Conservation (phyloP, 2,888 invertebrate genomes). For the Chironomus riparius region DNA sequence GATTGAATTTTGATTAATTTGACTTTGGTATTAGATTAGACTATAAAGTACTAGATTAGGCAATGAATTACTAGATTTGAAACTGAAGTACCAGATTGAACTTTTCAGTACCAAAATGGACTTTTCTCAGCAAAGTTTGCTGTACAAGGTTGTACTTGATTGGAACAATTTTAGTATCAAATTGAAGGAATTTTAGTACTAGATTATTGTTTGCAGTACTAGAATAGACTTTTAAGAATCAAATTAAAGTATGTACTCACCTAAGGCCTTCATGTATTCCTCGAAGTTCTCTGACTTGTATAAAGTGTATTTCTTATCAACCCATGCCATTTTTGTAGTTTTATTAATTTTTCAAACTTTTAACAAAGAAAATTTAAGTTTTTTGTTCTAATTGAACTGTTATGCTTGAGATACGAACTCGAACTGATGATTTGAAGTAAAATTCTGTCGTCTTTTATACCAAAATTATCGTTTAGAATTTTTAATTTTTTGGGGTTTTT, state of each 20-base stretch:
- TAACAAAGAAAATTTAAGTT: background rate
- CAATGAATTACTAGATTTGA: too few relatives aligned
- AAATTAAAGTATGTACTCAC: slow-evolving; percentile 46
- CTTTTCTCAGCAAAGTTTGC: too few relatives aligned
- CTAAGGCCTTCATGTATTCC: slow-evolving; percentile 78
- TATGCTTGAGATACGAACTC: background rate
- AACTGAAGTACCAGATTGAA: too few relatives aligned
- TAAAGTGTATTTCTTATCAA: slow-evolving; percentile 75
- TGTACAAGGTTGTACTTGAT: too few relatives aligned
- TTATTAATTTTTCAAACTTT: background rate
- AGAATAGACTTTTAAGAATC: too few relatives aligned
- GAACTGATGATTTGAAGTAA: background rate
- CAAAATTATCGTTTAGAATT: background rate
- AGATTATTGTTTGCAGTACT: too few relatives aligned
- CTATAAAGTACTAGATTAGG: too few relatives aligned
- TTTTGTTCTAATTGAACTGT: background rate
- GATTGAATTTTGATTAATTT: too few relatives aligned
- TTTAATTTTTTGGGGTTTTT: background rate
- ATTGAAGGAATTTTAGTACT: too few relatives aligned
- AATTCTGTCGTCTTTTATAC: background rate
- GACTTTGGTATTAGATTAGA: too few relatives aligned
- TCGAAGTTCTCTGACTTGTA: slow-evolving; percentile 74
- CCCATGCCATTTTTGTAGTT: slow-evolving; percentile 29
- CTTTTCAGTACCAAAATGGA: too few relatives aligned
- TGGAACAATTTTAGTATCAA: too few relatives aligned